phyloP scores from a whole-genome alignment of 92 coral and sea anemone genomes.

The Epizoanthus rinbou region DNA sequence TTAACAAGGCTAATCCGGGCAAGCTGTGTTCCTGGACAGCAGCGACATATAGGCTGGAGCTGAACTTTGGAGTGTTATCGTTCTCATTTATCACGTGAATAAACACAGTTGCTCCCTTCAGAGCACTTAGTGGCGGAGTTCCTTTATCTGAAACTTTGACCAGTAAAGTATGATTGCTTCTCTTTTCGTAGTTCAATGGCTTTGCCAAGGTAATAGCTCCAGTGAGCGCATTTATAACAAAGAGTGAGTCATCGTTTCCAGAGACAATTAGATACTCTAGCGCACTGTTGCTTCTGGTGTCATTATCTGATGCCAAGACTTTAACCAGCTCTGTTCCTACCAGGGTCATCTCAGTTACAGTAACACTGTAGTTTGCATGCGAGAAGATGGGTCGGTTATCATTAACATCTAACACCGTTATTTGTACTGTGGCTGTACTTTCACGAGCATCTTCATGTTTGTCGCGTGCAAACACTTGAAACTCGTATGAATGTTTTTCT shows the following conservation, averaged over 20 bases:
- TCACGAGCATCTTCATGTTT: constrained; percentile 14
- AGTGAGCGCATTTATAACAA: constrained; percentile 34
- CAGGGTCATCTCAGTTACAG: constrained; percentile 45
- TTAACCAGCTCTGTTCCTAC: constrained; percentile 39
- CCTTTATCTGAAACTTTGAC: constrained; percentile 57
- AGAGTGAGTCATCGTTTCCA: constrained; percentile 48
- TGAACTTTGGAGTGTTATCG: constrained; percentile 52
- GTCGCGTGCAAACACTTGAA: constrained; percentile 60
- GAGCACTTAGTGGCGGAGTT: constrained; percentile 42
- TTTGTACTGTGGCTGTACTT: constrained; percentile 46
- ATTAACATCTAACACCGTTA: constrained; percentile 53
- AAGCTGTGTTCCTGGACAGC: constrained; percentile 50
- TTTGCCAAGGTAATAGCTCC: constrained; percentile 49
- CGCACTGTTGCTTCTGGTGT: constrained; percentile 51
- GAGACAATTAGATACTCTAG: constrained; percentile 43
- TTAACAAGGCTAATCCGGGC: constrained; percentile 44
- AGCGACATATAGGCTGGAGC: constrained; percentile 38
- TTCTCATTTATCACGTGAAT: constrained; percentile 47
- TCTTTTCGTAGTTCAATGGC: constrained; percentile 37
- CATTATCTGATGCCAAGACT: constrained; percentile 49
- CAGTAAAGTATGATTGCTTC: constrained; percentile 21
- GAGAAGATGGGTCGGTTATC: constrained; percentile 58
- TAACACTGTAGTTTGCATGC: constrained; percentile 42
- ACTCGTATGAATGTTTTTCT: constrained; percentile 36
- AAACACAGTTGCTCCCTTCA: constrained; percentile 34